A percentile compares a stretch with the other conserved stretches of the same genome.
phyloP scores from a whole-genome alignment of 1,140 invertebrate species.

The Aradophagus sp. region DNA sequence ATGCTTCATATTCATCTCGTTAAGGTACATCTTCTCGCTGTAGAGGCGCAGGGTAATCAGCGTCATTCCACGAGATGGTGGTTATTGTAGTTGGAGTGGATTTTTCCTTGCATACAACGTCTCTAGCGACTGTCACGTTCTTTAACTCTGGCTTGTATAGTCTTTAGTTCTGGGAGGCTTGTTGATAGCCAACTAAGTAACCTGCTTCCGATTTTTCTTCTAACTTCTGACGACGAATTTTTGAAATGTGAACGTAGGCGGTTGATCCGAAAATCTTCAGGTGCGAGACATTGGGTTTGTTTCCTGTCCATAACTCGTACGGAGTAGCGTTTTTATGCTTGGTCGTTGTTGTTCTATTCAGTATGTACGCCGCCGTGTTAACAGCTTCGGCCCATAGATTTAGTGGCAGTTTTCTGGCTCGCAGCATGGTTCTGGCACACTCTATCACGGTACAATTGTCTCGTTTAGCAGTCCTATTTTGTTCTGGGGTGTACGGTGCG shows the following conservation, averaged over 20 bases:
- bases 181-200: constrained; percentile 11
- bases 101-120: constrained; percentile 5
- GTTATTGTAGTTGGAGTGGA: too few relatives aligned
- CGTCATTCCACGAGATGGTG: too few relatives aligned
- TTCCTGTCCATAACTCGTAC: constrained; percentile 62
- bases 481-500: constrained; percentile 57
- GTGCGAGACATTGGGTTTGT: constrained; percentile 70
- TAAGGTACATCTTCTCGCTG: too few relatives aligned
- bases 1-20: too few relatives aligned
- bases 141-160: background rate
- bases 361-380: constrained; percentile 8
- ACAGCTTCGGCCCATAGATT: constrained; percentile 9
- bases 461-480: constrained; percentile 5
- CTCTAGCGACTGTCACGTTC: background rate
- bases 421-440: constrained; percentile 9
- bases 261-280: constrained; percentile 70
- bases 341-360: background rate
- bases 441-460: constrained; percentile 15
- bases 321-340: constrained; percentile 58
- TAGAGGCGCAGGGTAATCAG: too few relatives aligned
- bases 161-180: constrained; percentile 2
- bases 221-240: background rate
- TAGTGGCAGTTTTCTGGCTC: background rate
- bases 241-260: constrained; percentile 1
- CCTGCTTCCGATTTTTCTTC: constrained; percentile 10